These are phyloP conservation scores for Microtus obscurus DNA, from an alignment of 2,797 vertebrate genomes.

Conservation along the genomic window DNA sequence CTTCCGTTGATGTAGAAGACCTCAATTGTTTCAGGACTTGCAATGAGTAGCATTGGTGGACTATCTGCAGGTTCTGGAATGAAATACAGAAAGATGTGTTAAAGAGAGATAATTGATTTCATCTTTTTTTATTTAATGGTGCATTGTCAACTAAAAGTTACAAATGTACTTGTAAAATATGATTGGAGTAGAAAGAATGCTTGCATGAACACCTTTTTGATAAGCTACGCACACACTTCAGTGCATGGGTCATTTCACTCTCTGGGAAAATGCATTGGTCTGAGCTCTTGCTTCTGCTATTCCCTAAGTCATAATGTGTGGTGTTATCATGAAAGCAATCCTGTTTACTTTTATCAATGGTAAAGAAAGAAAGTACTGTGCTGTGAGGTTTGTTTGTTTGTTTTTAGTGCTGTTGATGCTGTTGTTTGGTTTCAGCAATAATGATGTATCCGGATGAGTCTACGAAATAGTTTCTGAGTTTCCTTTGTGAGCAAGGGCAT, in stretches of 20 bases:
- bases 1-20: conserved; percentile 94
- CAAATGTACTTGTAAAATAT: conserved; percentile 45
- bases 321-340: conserved; percentile 12
- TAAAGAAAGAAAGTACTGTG: conserved; percentile 12
- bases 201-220: conserved; percentile 3
- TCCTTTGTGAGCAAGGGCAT: background rate
- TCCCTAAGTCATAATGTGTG: conserved; percentile 10
- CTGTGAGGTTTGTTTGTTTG: background rate
- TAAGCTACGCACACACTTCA: background rate
- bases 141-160: background rate
- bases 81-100: conserved; percentile 70
- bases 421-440: background rate
- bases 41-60: conserved; percentile 92
- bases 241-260: background rate
- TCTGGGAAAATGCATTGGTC: background rate
- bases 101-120: fast-evolving
- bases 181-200: background rate
- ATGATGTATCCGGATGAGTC: conserved; percentile 23
- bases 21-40: conserved; percentile 91
- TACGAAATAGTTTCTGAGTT: background rate
- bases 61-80: conserved; percentile 92
- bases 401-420: background rate
- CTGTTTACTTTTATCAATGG: background rate
- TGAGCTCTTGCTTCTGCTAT: background rate
- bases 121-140: background rate